phyloP scores from a whole-genome alignment of 2,888 invertebrate genomes.

The Amaurobius ferox region DNA sequence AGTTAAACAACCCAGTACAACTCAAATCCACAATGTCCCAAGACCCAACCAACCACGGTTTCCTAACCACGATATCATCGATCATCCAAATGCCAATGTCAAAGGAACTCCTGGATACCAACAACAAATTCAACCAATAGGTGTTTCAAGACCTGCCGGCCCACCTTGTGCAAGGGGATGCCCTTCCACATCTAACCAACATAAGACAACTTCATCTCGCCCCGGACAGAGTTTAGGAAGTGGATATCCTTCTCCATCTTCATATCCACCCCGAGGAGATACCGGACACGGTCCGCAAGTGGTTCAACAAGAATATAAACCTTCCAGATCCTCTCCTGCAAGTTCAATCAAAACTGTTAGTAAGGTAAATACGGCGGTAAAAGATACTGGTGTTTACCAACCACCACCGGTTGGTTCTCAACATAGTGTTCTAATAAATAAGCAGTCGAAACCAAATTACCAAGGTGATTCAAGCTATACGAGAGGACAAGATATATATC shows the following conservation, averaged over 20 bases:
- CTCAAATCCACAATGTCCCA: slow-evolving; percentile 35
- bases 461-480: slow-evolving; percentile 51
- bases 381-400: slow-evolving; percentile 27
- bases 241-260: slow-evolving; percentile 25
- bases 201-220: slow-evolving; percentile 31
- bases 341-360: slow-evolving; percentile 7
- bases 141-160: slow-evolving; percentile 16
- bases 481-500: slow-evolving; percentile 57
- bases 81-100: slow-evolving; percentile 66
- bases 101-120: slow-evolving; percentile 54
- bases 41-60: slow-evolving; percentile 43
- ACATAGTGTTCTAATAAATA: slow-evolving; percentile 5
- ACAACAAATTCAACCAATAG: slow-evolving; percentile 11
- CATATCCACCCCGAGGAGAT: slow-evolving; percentile 26
- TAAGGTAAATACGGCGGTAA: slow-evolving; percentile 33
- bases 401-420: slow-evolving; percentile 36
- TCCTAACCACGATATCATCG: slow-evolving; percentile 35
- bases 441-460: slow-evolving; percentile 49
- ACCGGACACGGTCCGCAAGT: slow-evolving; percentile 21
- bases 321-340: slow-evolving; percentile 10
- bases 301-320: slow-evolving; percentile 24
- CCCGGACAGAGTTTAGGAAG: slow-evolving; percentile 13
- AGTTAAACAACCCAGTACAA: slow-evolving; percentile 44
- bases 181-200: slow-evolving; percentile 64
- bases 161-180: slow-evolving; percentile 41